Evolutionary conservation across 2,888 invertebrate genomes (phyloP), one percentile per base, ranked within the genome.

Genomic region (Therioaphis trifolii): DNA sequence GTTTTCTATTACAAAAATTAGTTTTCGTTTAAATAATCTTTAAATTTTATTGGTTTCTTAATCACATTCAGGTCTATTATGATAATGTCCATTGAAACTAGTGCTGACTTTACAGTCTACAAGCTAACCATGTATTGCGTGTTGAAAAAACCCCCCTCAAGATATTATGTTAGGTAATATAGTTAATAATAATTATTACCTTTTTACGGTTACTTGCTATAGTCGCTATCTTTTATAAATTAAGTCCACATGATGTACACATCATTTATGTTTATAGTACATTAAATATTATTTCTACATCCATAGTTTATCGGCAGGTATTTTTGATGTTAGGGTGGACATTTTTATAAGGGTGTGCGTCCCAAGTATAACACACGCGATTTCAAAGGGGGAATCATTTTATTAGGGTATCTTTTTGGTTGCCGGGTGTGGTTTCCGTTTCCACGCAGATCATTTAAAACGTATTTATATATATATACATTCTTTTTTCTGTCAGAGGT

Each of bases 351-450:
- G 78, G 68, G 52, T 40, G 68, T 40, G 52, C 52, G 21, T 52
- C 18, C 29, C 5, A 14, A 3, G 40, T 24, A n/a, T 11, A 58
- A 49, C 29, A 75, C 79, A 69, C 79, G 68, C 68, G 40, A 79
- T 69, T 29, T 69, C 12, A 27, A 29, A 76, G 46, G 76, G 76
- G 61, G 61, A 76, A 63, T 61, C 14, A 49, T 68, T 78, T 40
- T 52, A 68, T 63, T 46, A 18, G 75, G 76, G 76, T 76, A 66
- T 49, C 40, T 49, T 63, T 46, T 80, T 43, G 49, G 82, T 82
- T 63, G 63, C 40, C n/a, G 63, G 82, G 82, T 74, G 82, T 82
- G 82, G 82, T 74, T 82, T 71, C 46, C 71, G 71, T 80, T 80
- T 72, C 46, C 7, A 71, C 18, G 49, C 18, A 9, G 27, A 71